These are phyloP conservation scores for Hydropsyche tenuis DNA, from an alignment of 1,140 invertebrate species.

Conservation along the genomic window DNA sequence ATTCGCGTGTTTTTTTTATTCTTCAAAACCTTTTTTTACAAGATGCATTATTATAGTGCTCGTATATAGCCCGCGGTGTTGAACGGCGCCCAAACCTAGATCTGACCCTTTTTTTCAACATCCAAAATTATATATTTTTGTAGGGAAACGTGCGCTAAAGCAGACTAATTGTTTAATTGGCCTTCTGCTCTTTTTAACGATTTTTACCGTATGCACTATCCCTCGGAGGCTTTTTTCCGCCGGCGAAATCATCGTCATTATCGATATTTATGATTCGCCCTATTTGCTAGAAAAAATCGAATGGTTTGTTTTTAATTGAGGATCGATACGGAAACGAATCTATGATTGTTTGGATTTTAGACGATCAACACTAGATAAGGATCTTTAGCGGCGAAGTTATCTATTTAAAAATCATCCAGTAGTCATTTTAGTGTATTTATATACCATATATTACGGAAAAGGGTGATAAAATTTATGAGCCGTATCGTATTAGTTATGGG, in stretches of 20 bases:
- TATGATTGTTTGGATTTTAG: not conserved
- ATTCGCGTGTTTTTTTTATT: not conserved
- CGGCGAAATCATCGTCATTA: not conserved
- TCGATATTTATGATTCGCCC: constrained; percentile 2
- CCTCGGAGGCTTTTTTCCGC: constrained; percentile 23
- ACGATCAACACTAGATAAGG: constrained; percentile 1
- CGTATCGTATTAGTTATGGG: too few species aligned
- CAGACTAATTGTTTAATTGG: constrained; percentile 40
- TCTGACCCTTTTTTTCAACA: constrained; percentile 29
- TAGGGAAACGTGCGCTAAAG: constrained; percentile 28
- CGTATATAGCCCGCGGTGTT: constrained; percentile 15
- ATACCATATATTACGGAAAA: not conserved
- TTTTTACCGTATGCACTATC: not conserved
- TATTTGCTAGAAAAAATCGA: not conserved
- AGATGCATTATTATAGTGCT: not conserved
- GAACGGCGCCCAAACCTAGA: constrained; percentile 31
- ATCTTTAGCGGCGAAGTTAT: not conserved
- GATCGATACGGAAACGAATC: constrained; percentile 16
- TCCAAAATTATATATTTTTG: constrained; percentile 38
- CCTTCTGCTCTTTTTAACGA: constrained; percentile 19
- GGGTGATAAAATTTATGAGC: too few species aligned
- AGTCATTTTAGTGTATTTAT: constrained; percentile 8
- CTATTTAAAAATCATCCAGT: constrained; percentile 11
- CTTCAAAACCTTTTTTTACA: not conserved
- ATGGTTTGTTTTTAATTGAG: not conserved